Percentiles rank a stretch among this genome's conserved stretches.
Evolutionary conservation across 92 coral and sea anemone species (phyloP).

Genomic region (Epizoanthus rinbou): DNA sequence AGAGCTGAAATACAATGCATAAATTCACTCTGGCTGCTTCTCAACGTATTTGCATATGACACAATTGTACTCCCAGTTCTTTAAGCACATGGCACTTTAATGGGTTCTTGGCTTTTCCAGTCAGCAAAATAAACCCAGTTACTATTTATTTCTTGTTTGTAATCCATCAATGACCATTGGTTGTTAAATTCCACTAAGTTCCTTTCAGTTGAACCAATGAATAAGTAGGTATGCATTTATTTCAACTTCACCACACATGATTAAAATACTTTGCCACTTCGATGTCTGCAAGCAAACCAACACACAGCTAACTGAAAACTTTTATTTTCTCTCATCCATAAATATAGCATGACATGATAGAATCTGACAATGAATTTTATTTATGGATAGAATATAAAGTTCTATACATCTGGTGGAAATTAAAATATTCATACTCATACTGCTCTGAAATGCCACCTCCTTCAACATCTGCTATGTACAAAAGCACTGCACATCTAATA

Average conservation of each 20-base stretch:
- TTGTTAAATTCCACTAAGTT: not conserved
- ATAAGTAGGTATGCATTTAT: too few relatives aligned
- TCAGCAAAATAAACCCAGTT: not conserved
- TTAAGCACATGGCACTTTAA: conserved; percentile 40
- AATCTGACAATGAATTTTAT: conserved; percentile 13
- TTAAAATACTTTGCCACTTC: not conserved
- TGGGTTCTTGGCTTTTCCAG: conserved; percentile 2
- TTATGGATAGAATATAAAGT: conserved; percentile 28
- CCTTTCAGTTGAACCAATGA: too few relatives aligned
- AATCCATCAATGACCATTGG: too few relatives aligned
- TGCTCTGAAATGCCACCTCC: not conserved
- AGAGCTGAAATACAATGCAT: conserved; percentile 8
- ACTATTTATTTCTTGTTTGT: not conserved
- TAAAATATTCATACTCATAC: conserved; percentile 4
- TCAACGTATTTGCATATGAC: conserved; percentile 32
- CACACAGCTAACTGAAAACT: conserved; percentile 65
- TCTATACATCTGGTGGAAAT: conserved; percentile 10
- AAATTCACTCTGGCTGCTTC: conserved; percentile 36
- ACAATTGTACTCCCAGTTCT: conserved; percentile 23
- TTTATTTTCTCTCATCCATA: conserved; percentile 71
- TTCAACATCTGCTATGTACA: conserved; percentile 19
- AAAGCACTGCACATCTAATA: not conserved
- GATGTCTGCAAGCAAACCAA: not conserved
- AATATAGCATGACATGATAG: conserved; percentile 46
- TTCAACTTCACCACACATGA: not conserved